Conservation (phyloP, 2,888 invertebrate species). For the Drosophila yooni region DNA sequence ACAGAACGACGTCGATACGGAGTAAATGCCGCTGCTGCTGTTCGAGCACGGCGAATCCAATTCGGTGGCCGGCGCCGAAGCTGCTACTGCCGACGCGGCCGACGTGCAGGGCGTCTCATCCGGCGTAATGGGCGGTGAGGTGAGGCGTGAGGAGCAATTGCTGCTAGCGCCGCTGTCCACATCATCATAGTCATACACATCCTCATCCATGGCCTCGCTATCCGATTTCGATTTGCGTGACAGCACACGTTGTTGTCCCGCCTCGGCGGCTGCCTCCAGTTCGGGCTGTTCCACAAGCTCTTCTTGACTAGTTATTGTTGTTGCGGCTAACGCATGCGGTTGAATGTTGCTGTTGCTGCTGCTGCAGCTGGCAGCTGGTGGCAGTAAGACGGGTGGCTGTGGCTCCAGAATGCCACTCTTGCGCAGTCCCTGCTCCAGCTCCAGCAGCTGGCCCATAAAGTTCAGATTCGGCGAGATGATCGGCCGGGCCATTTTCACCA, state of each 20-base stretch:
- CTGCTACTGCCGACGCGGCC: slow-evolving; percentile 43
- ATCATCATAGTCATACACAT: slow-evolving; percentile 72
- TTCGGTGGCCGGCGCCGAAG: slow-evolving; percentile 46
- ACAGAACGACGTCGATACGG: slow-evolving; percentile 29
- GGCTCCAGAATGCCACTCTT: slow-evolving; percentile 83
- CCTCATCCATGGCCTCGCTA: slow-evolving; percentile 78
- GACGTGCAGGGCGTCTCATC: slow-evolving; percentile 77
- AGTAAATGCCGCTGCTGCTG: slow-evolving; percentile 62
- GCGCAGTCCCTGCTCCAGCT: slow-evolving; percentile 90
- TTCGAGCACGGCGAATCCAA: slow-evolving; percentile 70
- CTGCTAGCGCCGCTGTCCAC: slow-evolving; percentile 75
- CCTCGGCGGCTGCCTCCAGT: slow-evolving; percentile 32
- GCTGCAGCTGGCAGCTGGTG: slow-evolving; percentile 22
- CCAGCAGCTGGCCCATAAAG: slow-evolving; percentile 95
- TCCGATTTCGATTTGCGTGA: slow-evolving; percentile 69
- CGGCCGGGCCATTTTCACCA: slow-evolving; percentile 93
- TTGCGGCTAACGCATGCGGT: slow-evolving; percentile 27
- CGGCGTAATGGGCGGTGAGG: slow-evolving; percentile 82
- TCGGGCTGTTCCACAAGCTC: slow-evolving; percentile 65
- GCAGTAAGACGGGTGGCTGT: slow-evolving; percentile 54
- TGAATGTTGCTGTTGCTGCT: slow-evolving; percentile 3
- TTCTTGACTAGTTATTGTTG: slow-evolving; percentile 47
- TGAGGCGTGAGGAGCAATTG: slow-evolving; percentile 80
- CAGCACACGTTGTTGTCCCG: slow-evolving; percentile 8
- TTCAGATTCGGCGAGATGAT: slow-evolving; percentile 98